phyloP scores from a whole-genome alignment of 2,113 vertebrate genomes.

The Bos javanicus region DNA sequence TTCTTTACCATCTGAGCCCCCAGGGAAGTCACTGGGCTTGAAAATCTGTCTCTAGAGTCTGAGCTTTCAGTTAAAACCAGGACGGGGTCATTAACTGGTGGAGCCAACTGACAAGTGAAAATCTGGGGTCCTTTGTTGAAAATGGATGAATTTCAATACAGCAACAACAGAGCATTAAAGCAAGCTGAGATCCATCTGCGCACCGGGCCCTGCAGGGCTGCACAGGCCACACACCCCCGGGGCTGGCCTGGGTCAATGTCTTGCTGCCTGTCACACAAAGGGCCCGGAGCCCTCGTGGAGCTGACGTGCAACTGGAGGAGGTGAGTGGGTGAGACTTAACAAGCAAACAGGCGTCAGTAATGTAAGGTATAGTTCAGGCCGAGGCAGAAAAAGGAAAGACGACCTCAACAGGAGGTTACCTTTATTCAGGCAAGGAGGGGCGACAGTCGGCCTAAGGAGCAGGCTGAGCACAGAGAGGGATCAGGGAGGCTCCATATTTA shows the following conservation, averaged over 20 bases:
- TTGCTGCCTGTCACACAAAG: not conserved
- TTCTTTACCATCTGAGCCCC: not conserved
- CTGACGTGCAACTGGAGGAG: not conserved
- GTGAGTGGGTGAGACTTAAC: no score
- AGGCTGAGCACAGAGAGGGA: no score
- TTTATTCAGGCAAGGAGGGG: no score
- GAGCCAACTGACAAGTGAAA: not conserved
- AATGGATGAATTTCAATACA: not conserved
- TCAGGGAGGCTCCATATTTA: no score
- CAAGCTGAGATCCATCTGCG: not conserved
- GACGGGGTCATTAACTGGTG: not conserved
- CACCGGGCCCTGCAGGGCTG: not conserved
- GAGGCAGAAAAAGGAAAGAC: no score
- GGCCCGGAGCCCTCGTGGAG: not conserved
- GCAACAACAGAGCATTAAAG: not conserved
- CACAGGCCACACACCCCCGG: fast-evolving
- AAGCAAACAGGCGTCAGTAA: not conserved
- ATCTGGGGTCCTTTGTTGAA: not conserved
- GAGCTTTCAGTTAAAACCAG: not conserved
- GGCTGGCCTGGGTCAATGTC: not conserved
- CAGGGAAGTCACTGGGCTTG: not conserved
- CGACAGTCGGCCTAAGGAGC: no score
- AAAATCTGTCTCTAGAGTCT: not conserved
- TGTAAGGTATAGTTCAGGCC: no score
- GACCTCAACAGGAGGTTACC: no score